A percentile compares a stretch with the other conserved stretches of the same genome.
Evolutionary conservation across 1,140 invertebrate species (phyloP).

Genomic region (Heliothis virescens): DNA sequence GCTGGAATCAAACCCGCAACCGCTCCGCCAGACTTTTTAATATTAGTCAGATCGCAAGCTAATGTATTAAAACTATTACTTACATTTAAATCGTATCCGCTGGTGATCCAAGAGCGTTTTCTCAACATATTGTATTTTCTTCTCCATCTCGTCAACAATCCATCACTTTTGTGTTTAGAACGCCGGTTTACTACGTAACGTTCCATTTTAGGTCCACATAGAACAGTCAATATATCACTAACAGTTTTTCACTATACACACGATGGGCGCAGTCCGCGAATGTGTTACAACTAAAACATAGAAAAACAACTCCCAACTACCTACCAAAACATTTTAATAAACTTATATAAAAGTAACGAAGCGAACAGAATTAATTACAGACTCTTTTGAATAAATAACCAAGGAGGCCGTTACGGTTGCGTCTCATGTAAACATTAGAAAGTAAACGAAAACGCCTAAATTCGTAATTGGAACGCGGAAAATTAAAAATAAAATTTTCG

Average conservation of each 20-base stretch:
- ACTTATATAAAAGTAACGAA: constrained; percentile 78
- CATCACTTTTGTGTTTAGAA: constrained; percentile 76
- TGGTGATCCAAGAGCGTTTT: constrained; percentile 73
- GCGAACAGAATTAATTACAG: constrained; percentile 73
- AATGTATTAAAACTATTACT: too few species aligned
- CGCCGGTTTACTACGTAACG: constrained; percentile 76
- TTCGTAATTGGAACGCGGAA: constrained; percentile 55
- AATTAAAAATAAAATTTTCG: constrained; percentile 56
- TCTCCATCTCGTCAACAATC: constrained; percentile 74
- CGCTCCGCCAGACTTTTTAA: too few species aligned
- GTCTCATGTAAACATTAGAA: constrained; percentile 65
- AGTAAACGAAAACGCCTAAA: constrained; percentile 58
- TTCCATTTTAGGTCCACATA: constrained; percentile 69
- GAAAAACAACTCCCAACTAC: constrained; percentile 68
- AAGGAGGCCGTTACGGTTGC: constrained; percentile 55
- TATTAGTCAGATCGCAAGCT: too few species aligned
- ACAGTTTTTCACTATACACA: constrained; percentile 51
- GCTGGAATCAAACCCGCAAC: too few species aligned
- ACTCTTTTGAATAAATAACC: constrained; percentile 46
- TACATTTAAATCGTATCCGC: constrained; percentile 80
- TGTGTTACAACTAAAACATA: constrained; percentile 75
- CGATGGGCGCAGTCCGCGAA: constrained; percentile 66
- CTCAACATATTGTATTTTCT: constrained; percentile 74
- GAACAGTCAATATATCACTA: constrained; percentile 61
- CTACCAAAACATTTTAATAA: constrained; percentile 64